A percentile compares a stretch with the other conserved stretches of the same genome.
phyloP scores from a whole-genome alignment of 2,888 invertebrate genomes.

The Brachypalpus laphriformis region DNA sequence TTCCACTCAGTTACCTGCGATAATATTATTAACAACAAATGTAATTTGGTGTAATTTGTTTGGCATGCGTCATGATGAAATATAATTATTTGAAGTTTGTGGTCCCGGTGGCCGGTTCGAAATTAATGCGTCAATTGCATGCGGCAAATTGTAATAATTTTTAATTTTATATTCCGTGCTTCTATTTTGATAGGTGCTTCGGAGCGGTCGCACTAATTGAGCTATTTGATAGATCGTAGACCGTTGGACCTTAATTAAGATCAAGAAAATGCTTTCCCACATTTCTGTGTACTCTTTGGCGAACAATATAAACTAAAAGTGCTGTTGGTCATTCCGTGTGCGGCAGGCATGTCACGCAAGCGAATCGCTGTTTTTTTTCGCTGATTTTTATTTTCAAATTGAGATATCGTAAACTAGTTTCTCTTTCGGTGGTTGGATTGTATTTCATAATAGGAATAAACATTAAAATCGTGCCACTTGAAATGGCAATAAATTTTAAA shows the following conservation, averaged over 20 bases:
- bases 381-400: slow-evolving; percentile 16
- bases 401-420: slow-evolving; percentile 48
- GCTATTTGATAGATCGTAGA: slow-evolving; percentile 16
- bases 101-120: neutral
- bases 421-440: neutral
- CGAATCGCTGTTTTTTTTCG: slow-evolving; percentile 8
- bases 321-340: slow-evolving; percentile 28
- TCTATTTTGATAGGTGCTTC: neutral
- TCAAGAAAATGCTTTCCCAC: neutral
- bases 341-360: slow-evolving; percentile 34
- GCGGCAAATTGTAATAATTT: slow-evolving; percentile 9
- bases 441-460: slow-evolving; percentile 32
- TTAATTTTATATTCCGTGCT: slow-evolving; percentile 34
- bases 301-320: neutral
- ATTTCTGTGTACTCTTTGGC: neutral
- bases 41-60: slow-evolving; percentile 17
- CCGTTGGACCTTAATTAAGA: slow-evolving; percentile 9
- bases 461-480: slow-evolving; percentile 41
- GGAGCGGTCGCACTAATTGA: neutral
- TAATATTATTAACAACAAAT: slow-evolving; percentile 13
- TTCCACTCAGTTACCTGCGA: slow-evolving; percentile 4
- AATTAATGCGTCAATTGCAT: slow-evolving; percentile 44
- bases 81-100: neutral
- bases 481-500: slow-evolving; percentile 39
- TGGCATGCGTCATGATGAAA: neutral